A percentile compares a stretch with the other conserved stretches of the same genome.
Evolutionary conservation across 2,797 vertebrate genomes (phyloP).

Genomic region (Fistularia commersonii): DNA sequence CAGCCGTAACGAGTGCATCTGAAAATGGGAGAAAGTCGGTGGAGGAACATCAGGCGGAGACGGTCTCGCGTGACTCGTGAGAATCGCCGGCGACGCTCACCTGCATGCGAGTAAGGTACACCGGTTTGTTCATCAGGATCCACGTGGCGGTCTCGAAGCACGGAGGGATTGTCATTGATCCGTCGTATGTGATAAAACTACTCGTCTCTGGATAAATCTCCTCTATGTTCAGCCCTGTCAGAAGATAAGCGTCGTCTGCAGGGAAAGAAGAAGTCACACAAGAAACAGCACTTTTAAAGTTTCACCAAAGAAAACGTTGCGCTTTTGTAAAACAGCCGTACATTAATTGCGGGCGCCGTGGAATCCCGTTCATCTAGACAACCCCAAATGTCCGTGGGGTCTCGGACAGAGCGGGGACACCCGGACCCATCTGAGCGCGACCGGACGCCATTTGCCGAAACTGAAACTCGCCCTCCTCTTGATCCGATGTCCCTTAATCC

Average conservation of each 20-base stretch:
- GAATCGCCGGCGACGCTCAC: too few relatives aligned
- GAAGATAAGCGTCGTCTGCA: slow-evolving; percentile 94
- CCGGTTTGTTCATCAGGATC: slow-evolving; percentile 99
- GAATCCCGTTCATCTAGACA: too few relatives aligned
- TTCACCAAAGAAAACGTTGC: neutral
- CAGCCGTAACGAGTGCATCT: slow-evolving; percentile 98
- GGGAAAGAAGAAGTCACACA: slow-evolving; percentile 10
- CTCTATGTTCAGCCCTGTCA: slow-evolving; percentile 94
- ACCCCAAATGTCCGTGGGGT: too few relatives aligned
- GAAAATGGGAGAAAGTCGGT: neutral
- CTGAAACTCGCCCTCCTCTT: too few relatives aligned
- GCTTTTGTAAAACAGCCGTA: too few relatives aligned
- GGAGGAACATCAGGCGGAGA: too few relatives aligned
- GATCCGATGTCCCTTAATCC: too few relatives aligned
- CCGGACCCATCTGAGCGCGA: too few relatives aligned
- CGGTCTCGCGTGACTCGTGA: too few relatives aligned
- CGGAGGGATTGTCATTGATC: slow-evolving; percentile 96
- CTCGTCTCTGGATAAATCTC: slow-evolving; percentile 94
- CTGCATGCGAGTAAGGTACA: slow-evolving; percentile 99
- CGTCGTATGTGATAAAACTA: slow-evolving; percentile 97
- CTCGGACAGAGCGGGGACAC: too few relatives aligned
- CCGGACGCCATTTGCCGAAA: too few relatives aligned
- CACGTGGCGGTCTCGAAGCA: slow-evolving; percentile 96
- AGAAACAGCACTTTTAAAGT: neutral
- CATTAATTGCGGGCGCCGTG: too few relatives aligned